Conservation (phyloP, 2,888 invertebrate genomes). For the Tubulanus polymorphus region DNA sequence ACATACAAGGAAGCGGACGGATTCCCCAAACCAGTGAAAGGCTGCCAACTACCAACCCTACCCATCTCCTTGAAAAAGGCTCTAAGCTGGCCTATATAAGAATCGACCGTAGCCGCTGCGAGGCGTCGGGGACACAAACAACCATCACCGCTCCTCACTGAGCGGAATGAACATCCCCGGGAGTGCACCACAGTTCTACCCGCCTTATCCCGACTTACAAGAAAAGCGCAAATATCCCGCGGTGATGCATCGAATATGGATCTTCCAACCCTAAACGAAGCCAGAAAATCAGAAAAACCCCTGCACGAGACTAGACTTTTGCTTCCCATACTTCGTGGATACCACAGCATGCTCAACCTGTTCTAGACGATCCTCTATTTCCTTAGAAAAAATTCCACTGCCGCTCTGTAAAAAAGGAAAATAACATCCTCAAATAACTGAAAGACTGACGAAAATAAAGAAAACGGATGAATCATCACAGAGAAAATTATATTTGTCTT, state of each 20-base stretch:
- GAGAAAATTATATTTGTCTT: too few species aligned
- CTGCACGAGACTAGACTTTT: too few species aligned
- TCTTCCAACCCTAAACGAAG: too few species aligned
- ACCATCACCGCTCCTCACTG: neutral
- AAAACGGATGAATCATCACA: too few species aligned
- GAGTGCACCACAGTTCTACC: neutral
- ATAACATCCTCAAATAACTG: too few species aligned
- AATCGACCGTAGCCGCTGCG: neutral
- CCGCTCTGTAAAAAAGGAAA: too few species aligned
- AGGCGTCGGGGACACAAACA: neutral
- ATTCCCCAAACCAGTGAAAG: neutral
- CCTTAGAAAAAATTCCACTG: too few species aligned
- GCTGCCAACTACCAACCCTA: neutral
- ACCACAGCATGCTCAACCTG: too few species aligned
- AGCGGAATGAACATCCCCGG: neutral
- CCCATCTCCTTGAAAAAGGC: slow-evolving; percentile 2
- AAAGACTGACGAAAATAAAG: too few species aligned
- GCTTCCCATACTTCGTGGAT: too few species aligned
- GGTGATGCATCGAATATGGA: neutral
- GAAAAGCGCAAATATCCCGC: neutral
- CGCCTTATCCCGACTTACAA: neutral
- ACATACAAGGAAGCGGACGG: neutral
- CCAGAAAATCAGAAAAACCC: too few species aligned
- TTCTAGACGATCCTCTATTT: too few species aligned
- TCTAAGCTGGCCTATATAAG: neutral